phyloP scores from a whole-genome alignment of 2,113 vertebrate genomes.

The Etheostoma cragini region DNA sequence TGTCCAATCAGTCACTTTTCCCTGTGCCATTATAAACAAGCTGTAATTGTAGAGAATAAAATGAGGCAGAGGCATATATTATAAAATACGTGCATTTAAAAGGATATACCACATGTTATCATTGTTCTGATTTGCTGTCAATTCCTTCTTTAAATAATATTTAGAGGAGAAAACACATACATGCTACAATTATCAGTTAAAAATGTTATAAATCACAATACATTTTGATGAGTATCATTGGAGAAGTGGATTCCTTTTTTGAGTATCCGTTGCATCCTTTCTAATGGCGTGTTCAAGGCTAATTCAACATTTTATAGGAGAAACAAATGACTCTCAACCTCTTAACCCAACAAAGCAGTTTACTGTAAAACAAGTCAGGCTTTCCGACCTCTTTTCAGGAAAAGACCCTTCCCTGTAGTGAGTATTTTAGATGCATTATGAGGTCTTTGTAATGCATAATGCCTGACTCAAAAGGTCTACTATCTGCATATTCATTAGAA shows the following conservation, averaged over 20 bases:
- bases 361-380: slow-evolving; percentile 42
- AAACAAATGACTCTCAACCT: slow-evolving; percentile 37
- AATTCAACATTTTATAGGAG: slow-evolving; percentile 15
- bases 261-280: not conserved
- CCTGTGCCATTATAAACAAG: not conserved
- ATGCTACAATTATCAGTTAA: not conserved
- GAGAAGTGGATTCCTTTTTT: not conserved
- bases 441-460: slow-evolving; percentile 67
- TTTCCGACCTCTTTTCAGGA: slow-evolving; percentile 32
- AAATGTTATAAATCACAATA: not conserved
- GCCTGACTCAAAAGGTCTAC: slow-evolving; percentile 47
- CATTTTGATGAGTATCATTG: too few species aligned
- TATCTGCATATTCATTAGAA: slow-evolving; percentile 64
- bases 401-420: slow-evolving; percentile 47
- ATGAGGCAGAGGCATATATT: not conserved
- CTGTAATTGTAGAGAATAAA: not conserved
- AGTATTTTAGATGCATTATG: slow-evolving; percentile 60
- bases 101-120: not conserved
- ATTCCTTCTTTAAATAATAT: not conserved
- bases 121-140: not conserved
- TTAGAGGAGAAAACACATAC: not conserved
- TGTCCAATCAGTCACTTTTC: not conserved
- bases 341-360: slow-evolving; percentile 36
- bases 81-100: not conserved
- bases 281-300: not conserved